Base-by-base conservation (phyloP, 2,797 vertebrate genomes). In the Knipowitschia caucasica region DNA sequence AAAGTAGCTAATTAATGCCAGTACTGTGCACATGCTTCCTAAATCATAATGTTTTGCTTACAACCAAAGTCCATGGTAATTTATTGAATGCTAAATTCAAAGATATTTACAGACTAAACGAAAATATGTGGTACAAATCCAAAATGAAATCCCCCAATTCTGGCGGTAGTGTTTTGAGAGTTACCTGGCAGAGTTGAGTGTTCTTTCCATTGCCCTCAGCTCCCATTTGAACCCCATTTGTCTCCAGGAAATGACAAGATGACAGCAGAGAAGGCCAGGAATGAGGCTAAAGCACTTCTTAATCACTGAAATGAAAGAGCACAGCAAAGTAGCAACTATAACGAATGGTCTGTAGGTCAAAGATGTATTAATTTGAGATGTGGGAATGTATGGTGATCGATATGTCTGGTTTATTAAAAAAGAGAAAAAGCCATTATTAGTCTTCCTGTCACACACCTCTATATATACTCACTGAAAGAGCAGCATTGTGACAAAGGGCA, bases 141-240 rank as follows among this genome's bases (percentile, higher is more conserved):
- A 64, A 51, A 50, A 36, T 56, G 26, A 62, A 59, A 55, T 26
- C 44, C 50, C 26, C 47, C 51, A 59, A 71, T 60, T 59, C 50
- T 47, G 59, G 57, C 64, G 51, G 39, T 54, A 1, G 4, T 40
- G 33, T 64, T 55, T 23, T 25, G 12, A 17, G 14, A 64, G 36
- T 33, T 50, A 64, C 29, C 56, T 70, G 34, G 54, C 67, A 62
- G 53, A 0, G 12, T 31, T n/a, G 21, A 21, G 2, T 10, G 53
- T 54, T 62, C 59, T 79, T 76, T 67, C 62, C 59, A 31, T 52
- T 18, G 53, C 64, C 52, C 44, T 57, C 46, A 62, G 64, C 71
- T 42, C 50, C 62, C 4, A 4, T 39, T 47, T 70, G 61, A 51
- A 62, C 23, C 50, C 31, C 47, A 53, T 71, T 29, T 18, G 8